Conservation (phyloP, 2,888 invertebrate genomes). For the Ornithoptera priamus region DNA sequence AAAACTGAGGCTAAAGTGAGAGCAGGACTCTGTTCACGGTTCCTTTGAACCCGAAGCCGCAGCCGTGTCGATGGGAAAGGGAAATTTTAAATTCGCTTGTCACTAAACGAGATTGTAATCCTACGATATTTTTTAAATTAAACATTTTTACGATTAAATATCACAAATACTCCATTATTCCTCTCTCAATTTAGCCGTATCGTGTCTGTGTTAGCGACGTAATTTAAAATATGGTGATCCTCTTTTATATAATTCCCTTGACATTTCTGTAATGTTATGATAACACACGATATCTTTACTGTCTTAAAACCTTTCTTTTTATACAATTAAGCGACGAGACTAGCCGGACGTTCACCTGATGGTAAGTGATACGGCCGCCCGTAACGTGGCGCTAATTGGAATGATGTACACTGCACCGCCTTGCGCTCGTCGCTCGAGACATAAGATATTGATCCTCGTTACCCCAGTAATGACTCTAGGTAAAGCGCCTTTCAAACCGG, state of each 20-base stretch:
- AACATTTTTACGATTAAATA: slow-evolving; percentile 27
- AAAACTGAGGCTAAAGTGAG: slow-evolving; percentile 43
- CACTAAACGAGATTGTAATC: slow-evolving; percentile 1
- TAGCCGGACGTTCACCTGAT: no score
- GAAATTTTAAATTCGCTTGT: slow-evolving; percentile 26
- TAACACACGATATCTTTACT: no score
- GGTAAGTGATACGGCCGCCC: no score
- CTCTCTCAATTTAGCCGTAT: slow-evolving; percentile 64
- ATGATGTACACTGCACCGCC: no score
- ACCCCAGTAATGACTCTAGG: no score
- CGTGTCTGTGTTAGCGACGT: slow-evolving; percentile 60
- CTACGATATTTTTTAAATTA: background rate
- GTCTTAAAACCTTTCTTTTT: no score
- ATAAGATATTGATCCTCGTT: no score
- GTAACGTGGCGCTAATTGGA: no score
- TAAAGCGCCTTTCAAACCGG: no score
- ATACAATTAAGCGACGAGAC: no score
- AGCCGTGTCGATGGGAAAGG: slow-evolving; percentile 25
- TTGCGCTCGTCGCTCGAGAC: no score
- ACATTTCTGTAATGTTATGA: slow-evolving; percentile 31
- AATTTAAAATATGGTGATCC: slow-evolving; percentile 47
- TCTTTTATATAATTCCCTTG: slow-evolving; percentile 50
- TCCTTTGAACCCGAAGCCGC: slow-evolving; percentile 39
- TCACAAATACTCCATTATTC: slow-evolving; percentile 10
- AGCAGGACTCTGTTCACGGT: slow-evolving; percentile 43